Conservation (phyloP, 2,113 vertebrate genomes). For the Leptocoma aspasia region DNA sequence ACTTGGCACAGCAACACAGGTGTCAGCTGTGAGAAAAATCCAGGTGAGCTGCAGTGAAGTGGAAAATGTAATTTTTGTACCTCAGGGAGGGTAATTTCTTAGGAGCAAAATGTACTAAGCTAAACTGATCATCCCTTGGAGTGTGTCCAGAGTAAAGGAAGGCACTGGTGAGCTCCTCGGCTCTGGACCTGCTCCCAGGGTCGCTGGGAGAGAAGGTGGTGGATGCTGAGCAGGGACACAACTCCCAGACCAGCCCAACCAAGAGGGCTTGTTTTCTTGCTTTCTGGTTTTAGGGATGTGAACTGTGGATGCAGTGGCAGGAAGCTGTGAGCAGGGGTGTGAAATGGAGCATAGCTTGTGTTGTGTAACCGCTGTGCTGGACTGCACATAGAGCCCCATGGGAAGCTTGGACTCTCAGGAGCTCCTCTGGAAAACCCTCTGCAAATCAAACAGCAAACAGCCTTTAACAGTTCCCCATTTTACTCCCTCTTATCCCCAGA, state of each 20-base stretch:
- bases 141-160: not conserved
- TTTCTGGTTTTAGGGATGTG: not conserved
- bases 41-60: not conserved
- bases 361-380: not conserved
- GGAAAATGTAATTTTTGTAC: not conserved
- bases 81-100: not conserved
- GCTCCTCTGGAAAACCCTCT: not conserved
- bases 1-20: not conserved
- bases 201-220: accelerated
- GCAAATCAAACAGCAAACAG: not conserved
- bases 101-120: not conserved
- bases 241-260: not conserved
- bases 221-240: not conserved
- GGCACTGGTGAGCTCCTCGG: not conserved
- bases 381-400: not conserved
- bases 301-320: not conserved
- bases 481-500: no score
- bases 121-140: not conserved
- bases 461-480: no score
- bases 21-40: not conserved
- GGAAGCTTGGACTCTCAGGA: not conserved
- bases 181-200: not conserved
- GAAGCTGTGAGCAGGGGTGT: not conserved
- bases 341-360: not conserved
- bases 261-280: not conserved